Evolutionary conservation across 2,113 vertebrate genomes (phyloP).

Genomic region (Heterochromis multidens): DNA sequence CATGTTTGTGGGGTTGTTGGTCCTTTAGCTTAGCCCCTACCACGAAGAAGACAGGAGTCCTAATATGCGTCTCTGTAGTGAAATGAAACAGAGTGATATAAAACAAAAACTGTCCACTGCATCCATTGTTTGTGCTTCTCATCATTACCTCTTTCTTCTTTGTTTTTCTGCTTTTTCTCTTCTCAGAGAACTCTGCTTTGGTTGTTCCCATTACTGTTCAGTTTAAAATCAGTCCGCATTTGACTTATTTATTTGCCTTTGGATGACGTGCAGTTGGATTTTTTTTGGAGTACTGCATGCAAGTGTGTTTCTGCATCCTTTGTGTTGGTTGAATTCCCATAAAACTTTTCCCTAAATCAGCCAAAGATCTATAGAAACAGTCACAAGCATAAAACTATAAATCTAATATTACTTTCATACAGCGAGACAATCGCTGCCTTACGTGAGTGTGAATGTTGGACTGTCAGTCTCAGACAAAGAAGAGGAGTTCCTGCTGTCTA

Average conservation of each 20-base stretch:
- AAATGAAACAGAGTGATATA: too few relatives aligned
- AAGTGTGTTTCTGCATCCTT: too few relatives aligned
- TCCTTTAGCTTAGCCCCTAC: too few relatives aligned
- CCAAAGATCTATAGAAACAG: neutral
- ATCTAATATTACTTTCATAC: neutral
- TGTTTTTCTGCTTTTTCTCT: neutral
- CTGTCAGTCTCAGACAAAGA: neutral
- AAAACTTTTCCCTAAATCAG: neutral
- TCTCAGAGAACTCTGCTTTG: neutral
- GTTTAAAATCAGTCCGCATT: neutral
- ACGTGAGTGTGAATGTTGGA: neutral
- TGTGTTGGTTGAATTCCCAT: neutral
- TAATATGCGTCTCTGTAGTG: too few relatives aligned
- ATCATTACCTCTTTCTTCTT: too few relatives aligned
- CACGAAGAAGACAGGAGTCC: too few relatives aligned
- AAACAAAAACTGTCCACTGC: too few relatives aligned
- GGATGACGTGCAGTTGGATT: neutral
- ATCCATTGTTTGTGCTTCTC: too few relatives aligned
- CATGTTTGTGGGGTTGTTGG: too few relatives aligned
- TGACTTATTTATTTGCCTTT: neutral
- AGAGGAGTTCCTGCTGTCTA: neutral
- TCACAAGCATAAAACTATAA: neutral
- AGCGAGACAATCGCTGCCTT: neutral
- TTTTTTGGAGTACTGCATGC: neutral
- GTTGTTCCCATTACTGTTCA: neutral